Evolutionary conservation across 2,888 invertebrate genomes (phyloP).

Genomic region (Asteroscopus sphinx): DNA sequence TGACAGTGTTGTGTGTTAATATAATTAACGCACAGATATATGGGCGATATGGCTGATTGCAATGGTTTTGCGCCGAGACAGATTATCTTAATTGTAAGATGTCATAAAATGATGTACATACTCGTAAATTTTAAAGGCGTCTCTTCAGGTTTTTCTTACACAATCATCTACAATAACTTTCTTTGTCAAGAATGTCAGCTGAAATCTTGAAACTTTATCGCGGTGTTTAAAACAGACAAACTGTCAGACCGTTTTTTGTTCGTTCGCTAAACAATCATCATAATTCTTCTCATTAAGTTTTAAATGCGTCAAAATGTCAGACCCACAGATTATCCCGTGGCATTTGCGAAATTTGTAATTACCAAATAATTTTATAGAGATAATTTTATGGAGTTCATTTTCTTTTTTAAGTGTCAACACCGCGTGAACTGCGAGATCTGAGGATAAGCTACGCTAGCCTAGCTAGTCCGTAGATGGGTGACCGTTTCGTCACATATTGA

Average conservation of each 20-base stretch:
- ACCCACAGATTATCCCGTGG: conserved; percentile 2
- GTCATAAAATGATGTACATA: no score
- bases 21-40: no score
- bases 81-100: no score
- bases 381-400: conserved; percentile 11
- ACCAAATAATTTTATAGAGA: conserved; percentile 24
- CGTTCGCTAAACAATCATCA: conserved; percentile 26
- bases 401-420: conserved; percentile 5
- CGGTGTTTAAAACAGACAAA: conserved; percentile 5
- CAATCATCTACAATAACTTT: not conserved
- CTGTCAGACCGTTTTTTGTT: conserved; percentile 25
- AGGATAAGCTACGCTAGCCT: no score
- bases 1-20: no score
- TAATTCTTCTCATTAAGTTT: conserved; percentile 28
- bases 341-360: conserved; percentile 38
- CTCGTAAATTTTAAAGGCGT: no score
- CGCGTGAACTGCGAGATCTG: no score
- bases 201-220: conserved; percentile 24
- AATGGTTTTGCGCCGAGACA: no score
- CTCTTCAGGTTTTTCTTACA: no score
- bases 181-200: conserved; percentile 22
- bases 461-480: no score
- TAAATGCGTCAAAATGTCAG: conserved; percentile 43
- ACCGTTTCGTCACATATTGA: no score
- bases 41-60: no score